Conservation (phyloP, 2,888 invertebrate genomes). For the Drosophila koepferae region DNA sequence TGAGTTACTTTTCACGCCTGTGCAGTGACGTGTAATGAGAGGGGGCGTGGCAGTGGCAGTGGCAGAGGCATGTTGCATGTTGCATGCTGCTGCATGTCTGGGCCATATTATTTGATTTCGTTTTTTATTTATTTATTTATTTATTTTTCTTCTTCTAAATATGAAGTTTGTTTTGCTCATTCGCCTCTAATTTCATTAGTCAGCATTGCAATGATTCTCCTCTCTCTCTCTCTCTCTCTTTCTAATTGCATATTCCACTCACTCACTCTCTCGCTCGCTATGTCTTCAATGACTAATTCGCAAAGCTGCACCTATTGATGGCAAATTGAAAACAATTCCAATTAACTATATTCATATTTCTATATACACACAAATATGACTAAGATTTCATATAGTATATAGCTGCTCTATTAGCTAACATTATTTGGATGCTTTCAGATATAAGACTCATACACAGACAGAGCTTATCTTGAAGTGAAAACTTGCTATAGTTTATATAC, state of each 20-base stretch:
- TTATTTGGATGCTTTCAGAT: background rate
- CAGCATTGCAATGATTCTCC: conserved; percentile 24
- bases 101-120: conserved; percentile 37
- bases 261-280: background rate
- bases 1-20: conserved; percentile 61
- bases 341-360: background rate
- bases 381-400: background rate
- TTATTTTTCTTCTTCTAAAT: background rate
- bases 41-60: background rate
- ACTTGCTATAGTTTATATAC: background rate
- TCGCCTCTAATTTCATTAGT: conserved; percentile 59
- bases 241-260: conserved; percentile 3
- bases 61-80: background rate
- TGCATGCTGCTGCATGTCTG: conserved; percentile 23
- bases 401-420: background rate
- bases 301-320: conserved; percentile 31
- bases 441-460: background rate
- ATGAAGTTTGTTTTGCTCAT: conserved; percentile 12
- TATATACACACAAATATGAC: background rate
- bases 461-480: background rate
- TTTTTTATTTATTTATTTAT: background rate
- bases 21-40: conserved; percentile 47
- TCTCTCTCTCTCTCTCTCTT: background rate
- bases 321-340: conserved; percentile 17
- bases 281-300: conserved; percentile 37